Evolutionary conservation across 2,797 vertebrate genomes (phyloP).

Genomic region (Protosalanx chinensis): DNA sequence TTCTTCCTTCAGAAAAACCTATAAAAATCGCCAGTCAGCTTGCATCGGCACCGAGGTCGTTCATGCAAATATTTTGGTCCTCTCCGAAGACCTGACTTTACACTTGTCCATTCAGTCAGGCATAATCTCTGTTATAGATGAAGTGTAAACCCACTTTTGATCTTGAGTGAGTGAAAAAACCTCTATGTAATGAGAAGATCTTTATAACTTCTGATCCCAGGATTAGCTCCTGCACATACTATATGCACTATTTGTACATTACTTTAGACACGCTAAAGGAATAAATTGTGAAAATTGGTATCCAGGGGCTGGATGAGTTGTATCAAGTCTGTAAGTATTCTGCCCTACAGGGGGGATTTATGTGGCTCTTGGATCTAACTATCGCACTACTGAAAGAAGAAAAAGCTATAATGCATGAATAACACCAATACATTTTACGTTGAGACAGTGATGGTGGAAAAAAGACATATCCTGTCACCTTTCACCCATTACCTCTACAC

Average conservation of each 20-base stretch:
- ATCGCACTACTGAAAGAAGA: not conserved
- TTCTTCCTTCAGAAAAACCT: conserved; percentile 7
- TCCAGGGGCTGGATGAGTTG: too few relatives aligned
- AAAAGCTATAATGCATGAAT: not conserved
- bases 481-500: conserved; percentile 15
- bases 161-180: not conserved
- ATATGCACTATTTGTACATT: too few relatives aligned
- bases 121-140: conserved; percentile 42
- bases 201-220: not conserved
- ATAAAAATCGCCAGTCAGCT: not conserved
- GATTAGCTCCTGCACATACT: too few relatives aligned
- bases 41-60: conserved; percentile 32
- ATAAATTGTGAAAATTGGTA: too few relatives aligned
- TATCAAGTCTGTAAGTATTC: not conserved
- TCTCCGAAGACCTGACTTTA: conserved; percentile 38
- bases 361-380: not conserved
- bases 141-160: conserved; percentile 53
- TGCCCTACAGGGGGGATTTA: too few relatives aligned
- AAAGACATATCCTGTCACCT: conserved; percentile 38
- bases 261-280: too few relatives aligned
- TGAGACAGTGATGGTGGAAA: not conserved
- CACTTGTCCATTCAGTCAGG: conserved; percentile 32
- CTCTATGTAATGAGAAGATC: conserved; percentile 17
- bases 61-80: conserved; percentile 41
- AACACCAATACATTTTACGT: not conserved